These are phyloP conservation scores for Heteractis magnifica DNA, from an alignment of 92 coral and sea anemone species.

Conservation along the genomic window DNA sequence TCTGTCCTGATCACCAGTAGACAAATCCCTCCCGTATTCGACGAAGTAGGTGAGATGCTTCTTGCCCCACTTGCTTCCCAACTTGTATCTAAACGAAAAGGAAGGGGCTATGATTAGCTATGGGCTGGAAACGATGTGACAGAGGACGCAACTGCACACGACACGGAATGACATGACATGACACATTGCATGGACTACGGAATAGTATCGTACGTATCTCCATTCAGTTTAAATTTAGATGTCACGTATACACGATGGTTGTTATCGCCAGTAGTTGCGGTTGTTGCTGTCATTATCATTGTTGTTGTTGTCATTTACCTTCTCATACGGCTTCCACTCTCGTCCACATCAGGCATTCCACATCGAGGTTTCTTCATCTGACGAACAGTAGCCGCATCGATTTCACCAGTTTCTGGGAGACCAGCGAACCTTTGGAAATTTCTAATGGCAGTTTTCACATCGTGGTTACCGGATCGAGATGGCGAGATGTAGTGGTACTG, in stretches of 20 bases:
- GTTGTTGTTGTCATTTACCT: conserved; percentile 14
- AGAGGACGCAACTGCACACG: too few relatives aligned
- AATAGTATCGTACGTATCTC: too few relatives aligned
- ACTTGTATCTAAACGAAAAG: conserved; percentile 20
- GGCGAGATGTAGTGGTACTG: conserved; percentile 55
- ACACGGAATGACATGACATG: too few relatives aligned
- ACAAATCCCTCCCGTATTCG: conserved; percentile 38
- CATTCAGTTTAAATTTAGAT: too few relatives aligned
- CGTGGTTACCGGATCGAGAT: conserved; percentile 54
- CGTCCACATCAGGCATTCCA: conserved; percentile 57
- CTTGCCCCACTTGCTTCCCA: conserved; percentile 43
- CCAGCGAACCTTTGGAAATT: conserved; percentile 44
- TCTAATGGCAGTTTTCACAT: conserved; percentile 38
- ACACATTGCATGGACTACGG: too few relatives aligned
- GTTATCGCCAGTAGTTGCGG: too few relatives aligned
- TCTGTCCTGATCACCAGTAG: conserved; percentile 21
- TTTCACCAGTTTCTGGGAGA: conserved; percentile 44
- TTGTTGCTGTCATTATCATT: too few relatives aligned
- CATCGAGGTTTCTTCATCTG: conserved; percentile 56
- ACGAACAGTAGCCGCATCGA: conserved; percentile 47
- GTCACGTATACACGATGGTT: too few relatives aligned
- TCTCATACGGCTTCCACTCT: conserved; percentile 23
- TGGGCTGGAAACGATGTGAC: too few relatives aligned
- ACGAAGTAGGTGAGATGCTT: conserved; percentile 36
- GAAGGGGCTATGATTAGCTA: too few relatives aligned